Evolutionary conservation across 2,888 invertebrate species (phyloP).

Genomic region (Scaptomyza cyrtandrae): DNA sequence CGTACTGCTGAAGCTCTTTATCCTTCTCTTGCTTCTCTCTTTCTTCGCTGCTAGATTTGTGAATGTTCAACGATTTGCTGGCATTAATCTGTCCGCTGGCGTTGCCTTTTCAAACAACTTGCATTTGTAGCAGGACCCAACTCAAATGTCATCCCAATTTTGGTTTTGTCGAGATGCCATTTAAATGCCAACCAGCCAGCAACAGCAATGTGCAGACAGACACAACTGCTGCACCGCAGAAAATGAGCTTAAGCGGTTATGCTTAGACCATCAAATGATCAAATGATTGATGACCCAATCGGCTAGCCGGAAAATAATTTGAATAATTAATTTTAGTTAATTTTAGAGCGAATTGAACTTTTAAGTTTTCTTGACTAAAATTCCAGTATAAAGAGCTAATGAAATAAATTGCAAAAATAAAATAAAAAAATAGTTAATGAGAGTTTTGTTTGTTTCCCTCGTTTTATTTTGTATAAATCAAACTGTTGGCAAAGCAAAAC

Average conservation of each 20-base stretch:
- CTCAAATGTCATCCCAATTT: conserved; percentile 20
- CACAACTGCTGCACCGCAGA: background rate
- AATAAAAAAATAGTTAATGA: too few species aligned
- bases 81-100: conserved; percentile 40
- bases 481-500: conserved; percentile 12
- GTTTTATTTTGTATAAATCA: background rate
- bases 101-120: conserved; percentile 1
- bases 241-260: conserved; percentile 23
- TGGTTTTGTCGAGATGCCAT: conserved; percentile 26
- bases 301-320: too few species aligned
- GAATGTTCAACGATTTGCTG: conserved; percentile 51
- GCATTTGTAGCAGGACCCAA: conserved; percentile 3
- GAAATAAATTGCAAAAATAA: too few species aligned
- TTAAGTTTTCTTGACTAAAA: background rate
- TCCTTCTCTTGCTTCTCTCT: background rate
- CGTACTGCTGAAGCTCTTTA: background rate
- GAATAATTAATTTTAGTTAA: background rate
- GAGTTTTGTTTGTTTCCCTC: too few species aligned
- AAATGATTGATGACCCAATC: too few species aligned
- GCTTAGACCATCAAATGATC: conserved; percentile 28
- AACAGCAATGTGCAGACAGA: background rate
- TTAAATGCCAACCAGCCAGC: conserved; percentile 24
- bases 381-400: too few species aligned
- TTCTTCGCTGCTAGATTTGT: conserved; percentile 39
- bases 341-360: background rate